These are phyloP conservation scores for Narcine bancroftii DNA, from an alignment of 2,113 vertebrate genomes.

Conservation along the genomic window DNA sequence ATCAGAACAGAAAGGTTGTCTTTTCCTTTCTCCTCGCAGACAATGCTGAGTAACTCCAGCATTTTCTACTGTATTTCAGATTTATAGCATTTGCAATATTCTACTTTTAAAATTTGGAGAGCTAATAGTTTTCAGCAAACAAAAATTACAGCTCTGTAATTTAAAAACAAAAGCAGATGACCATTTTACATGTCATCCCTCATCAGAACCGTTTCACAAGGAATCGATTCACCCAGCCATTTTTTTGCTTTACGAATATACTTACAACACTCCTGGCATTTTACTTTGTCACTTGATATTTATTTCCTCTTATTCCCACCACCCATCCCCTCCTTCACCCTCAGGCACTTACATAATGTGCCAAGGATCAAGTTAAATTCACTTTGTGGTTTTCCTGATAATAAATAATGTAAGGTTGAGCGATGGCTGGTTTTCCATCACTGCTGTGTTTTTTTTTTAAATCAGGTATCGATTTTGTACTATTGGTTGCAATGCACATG, in stretches of 20 bases:
- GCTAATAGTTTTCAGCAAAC: background rate
- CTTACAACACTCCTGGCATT: background rate
- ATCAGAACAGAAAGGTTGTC: no score
- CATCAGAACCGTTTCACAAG: background rate
- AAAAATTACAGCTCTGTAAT: background rate
- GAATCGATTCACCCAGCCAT: background rate
- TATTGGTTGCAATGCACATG: background rate
- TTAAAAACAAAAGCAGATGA: background rate
- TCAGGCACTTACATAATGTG: background rate
- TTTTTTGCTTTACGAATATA: no score
- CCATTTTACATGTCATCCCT: background rate
- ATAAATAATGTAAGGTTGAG: background rate
- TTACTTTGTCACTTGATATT: background rate
- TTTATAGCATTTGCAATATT: no score
- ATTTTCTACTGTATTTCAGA: no score
- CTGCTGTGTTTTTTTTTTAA: background rate
- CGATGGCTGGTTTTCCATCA: background rate
- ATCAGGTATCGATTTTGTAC: background rate
- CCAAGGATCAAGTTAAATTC: constrained; percentile 13
- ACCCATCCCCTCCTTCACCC: background rate
- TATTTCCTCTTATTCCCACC: background rate
- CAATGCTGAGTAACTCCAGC: no score
- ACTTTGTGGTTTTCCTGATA: background rate
- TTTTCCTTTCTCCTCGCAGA: no score
- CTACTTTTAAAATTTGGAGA: background rate